Evolutionary conservation across 1,140 invertebrate genomes (phyloP).

Genomic region (Melipona quadrifasciata): DNA sequence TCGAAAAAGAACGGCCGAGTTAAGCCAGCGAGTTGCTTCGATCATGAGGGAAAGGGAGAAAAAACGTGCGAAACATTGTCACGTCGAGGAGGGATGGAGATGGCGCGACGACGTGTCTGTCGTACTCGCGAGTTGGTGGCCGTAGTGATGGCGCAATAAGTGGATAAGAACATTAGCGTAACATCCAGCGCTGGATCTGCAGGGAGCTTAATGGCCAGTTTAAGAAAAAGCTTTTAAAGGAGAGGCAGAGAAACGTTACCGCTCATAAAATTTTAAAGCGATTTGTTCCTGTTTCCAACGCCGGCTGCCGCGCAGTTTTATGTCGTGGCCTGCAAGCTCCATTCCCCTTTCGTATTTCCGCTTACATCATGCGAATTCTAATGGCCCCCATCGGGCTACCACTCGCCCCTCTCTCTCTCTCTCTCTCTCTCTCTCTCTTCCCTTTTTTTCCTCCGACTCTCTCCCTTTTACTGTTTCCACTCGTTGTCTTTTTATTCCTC

Average conservation of each 20-base stretch:
- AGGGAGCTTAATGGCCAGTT: constrained; percentile 68
- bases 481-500: not conserved
- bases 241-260: constrained; percentile 67
- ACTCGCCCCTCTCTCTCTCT: not conserved
- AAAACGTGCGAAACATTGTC: not conserved
- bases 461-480: not conserved
- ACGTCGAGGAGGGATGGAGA: not conserved
- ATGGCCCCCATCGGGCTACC: constrained; percentile 42
- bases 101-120: not conserved
- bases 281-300: constrained; percentile 66
- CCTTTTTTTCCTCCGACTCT: not conserved
- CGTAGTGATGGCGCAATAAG: constrained; percentile 65
- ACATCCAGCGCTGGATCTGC: constrained; percentile 56
- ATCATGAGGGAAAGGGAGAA: not conserved
- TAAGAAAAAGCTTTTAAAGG: constrained; percentile 74
- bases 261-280: constrained; percentile 78
- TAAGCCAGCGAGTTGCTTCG: too few relatives aligned
- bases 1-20: too few relatives aligned
- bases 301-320: constrained; percentile 64
- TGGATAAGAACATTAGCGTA: constrained; percentile 71
- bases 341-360: constrained; percentile 58
- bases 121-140: constrained; percentile 12
- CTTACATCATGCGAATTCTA: constrained; percentile 66
- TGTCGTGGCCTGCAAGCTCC: constrained; percentile 55
- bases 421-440: not conserved